Evolutionary conservation across 2,797 vertebrate species (phyloP).

Genomic region (Paramormyrops hopkinsi): DNA sequence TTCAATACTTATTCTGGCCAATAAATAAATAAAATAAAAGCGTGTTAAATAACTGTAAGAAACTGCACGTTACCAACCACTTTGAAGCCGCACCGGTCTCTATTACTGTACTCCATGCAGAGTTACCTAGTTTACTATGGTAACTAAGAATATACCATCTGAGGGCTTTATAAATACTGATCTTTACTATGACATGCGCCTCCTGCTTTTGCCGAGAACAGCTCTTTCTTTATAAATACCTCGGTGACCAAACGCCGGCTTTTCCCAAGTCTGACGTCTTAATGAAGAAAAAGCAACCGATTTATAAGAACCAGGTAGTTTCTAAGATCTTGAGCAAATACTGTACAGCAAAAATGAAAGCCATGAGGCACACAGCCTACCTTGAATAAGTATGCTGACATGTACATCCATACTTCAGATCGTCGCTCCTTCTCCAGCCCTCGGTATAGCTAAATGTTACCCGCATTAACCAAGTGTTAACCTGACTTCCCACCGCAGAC

Average conservation of each 20-base stretch:
- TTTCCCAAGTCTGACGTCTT: background rate
- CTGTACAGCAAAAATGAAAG: background rate
- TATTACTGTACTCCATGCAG: background rate
- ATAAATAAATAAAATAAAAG: background rate
- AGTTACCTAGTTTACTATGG: background rate
- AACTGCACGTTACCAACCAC: background rate
- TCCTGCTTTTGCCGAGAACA: background rate
- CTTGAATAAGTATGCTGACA: background rate
- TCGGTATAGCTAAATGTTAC: conserved; percentile 26
- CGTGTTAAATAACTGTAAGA: background rate
- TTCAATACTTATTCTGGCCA: background rate
- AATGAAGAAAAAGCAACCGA: background rate
- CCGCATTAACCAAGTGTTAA: conserved; percentile 23
- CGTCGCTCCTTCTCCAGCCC: conserved; percentile 36
- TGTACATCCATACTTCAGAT: conserved; percentile 29
- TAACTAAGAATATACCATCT: background rate
- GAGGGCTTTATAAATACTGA: background rate
- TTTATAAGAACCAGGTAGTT: background rate
- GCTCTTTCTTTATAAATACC: background rate
- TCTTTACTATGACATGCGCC: background rate
- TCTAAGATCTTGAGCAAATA: background rate
- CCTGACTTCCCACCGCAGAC: conserved; percentile 27
- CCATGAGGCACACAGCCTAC: background rate
- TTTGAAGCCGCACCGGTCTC: background rate
- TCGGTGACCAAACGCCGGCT: background rate